Evolutionary conservation across 2,797 vertebrate genomes (phyloP).

Genomic region (Spinus pinus): DNA sequence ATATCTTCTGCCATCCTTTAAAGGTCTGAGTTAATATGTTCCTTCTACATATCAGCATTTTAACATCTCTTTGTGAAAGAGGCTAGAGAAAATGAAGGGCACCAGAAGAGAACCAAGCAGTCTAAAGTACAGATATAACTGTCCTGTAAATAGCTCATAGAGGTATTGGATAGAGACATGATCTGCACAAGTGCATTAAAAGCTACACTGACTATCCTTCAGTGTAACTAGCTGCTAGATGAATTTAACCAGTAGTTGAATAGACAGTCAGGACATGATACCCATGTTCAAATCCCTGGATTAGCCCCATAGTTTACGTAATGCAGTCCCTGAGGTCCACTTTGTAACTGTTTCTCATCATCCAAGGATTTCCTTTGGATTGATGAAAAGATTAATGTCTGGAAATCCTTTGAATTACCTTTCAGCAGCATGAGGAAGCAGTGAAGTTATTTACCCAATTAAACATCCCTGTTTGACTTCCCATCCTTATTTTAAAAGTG

Average conservation of each 20-base stretch:
- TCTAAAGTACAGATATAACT: not conserved
- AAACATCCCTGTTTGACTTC: not conserved
- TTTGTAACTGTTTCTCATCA: constrained; percentile 31
- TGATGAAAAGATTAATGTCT: constrained; percentile 32
- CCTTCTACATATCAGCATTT: not conserved
- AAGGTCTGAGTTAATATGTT: not conserved
- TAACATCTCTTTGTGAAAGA: not conserved
- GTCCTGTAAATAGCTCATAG: not conserved
- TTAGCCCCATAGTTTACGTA: not conserved
- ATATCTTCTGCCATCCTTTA: not conserved
- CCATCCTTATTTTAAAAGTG: not conserved
- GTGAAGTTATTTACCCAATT: constrained; percentile 21
- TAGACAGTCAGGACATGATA: not conserved
- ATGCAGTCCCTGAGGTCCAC: not conserved
- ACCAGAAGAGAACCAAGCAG: not conserved
- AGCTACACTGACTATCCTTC: not conserved
- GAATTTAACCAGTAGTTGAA: not conserved
- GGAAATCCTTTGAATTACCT: constrained; percentile 28
- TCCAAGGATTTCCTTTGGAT: constrained; percentile 20
- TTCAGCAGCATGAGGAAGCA: not conserved
- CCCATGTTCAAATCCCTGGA: not conserved
- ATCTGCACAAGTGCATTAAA: not conserved
- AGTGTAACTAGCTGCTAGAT: not conserved
- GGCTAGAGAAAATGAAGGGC: not conserved
- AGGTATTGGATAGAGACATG: not conserved